These are phyloP conservation scores for Sebastolobus altivelis DNA, from an alignment of 2,797 vertebrate genomes.

Conservation along the genomic window DNA sequence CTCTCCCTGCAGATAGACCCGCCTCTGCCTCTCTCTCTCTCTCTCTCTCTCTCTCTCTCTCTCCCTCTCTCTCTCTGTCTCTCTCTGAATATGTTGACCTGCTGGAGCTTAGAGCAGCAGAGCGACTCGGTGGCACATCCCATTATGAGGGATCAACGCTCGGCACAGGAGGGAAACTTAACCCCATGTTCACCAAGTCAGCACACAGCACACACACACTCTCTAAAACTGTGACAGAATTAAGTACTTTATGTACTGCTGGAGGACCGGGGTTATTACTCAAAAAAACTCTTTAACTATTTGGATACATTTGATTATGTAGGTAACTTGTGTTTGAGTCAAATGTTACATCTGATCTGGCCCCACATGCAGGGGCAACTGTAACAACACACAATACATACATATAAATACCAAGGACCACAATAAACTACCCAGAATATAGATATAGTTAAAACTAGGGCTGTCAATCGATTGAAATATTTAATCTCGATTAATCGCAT, in stretches of 20 bases:
- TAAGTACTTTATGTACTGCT: not conserved
- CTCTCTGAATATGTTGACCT: constrained; percentile 74
- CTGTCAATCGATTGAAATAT: too few species aligned
- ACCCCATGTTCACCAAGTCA: constrained; percentile 74
- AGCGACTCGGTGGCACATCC: constrained; percentile 81
- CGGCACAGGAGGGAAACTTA: constrained; percentile 70
- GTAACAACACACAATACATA: too few species aligned
- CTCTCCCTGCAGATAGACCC: constrained; percentile 57
- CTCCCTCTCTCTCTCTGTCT: constrained; percentile 52
- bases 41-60: constrained; percentile 55
- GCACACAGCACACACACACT: not conserved
- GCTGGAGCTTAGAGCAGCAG: constrained; percentile 74
- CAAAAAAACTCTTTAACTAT: too few species aligned
- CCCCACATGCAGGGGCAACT: too few species aligned
- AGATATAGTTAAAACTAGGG: too few species aligned
- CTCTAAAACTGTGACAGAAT: not conserved
- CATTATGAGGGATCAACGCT: constrained; percentile 81
- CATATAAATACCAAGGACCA: too few species aligned
- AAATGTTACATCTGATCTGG: too few species aligned
- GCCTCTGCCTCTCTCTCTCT: constrained; percentile 59
- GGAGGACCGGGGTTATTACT: not conserved
- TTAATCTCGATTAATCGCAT: too few species aligned
- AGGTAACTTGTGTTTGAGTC: too few species aligned
- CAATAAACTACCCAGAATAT: too few species aligned
- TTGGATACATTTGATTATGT: too few species aligned